Evolutionary conservation across 92 coral and sea anemone genomes (phyloP).

Genomic region (Bergia sp.): DNA sequence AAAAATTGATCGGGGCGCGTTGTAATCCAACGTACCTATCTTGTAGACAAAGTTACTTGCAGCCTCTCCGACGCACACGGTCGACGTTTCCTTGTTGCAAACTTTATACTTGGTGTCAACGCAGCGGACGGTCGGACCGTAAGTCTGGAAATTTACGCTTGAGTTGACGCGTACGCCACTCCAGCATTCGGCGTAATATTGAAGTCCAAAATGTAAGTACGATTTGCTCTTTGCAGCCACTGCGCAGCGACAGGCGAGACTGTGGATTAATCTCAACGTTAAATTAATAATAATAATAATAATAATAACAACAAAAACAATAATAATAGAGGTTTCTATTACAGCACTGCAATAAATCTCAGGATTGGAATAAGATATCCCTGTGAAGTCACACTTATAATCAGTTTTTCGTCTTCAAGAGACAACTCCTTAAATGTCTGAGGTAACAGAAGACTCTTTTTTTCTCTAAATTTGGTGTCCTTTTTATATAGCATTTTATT

Average conservation of each 20-base stretch:
- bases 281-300: not conserved
- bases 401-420: no score
- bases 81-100: slow-evolving; percentile 13
- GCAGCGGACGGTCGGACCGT: slow-evolving; percentile 46
- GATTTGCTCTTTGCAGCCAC: slow-evolving; percentile 20
- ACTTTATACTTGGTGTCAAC: slow-evolving; percentile 29
- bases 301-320: not conserved
- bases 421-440: no score
- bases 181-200: slow-evolving; percentile 67
- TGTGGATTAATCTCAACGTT: not conserved
- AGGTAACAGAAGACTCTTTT: no score
- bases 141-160: not conserved
- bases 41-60: slow-evolving; percentile 55
- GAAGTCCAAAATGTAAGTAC: slow-evolving; percentile 53
- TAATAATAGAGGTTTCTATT: not conserved
- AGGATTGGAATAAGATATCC: not conserved
- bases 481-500: no score
- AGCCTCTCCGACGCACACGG: slow-evolving; percentile 49
- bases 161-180: slow-evolving; percentile 43
- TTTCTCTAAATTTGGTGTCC: no score
- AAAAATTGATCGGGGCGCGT: not conserved
- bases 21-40: not conserved
- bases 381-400: not conserved
- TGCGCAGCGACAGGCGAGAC: slow-evolving; percentile 67
- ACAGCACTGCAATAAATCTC: no score